Base-by-base conservation (phyloP, 23 tunicate genomes). In the Trididemnum nubilum region DNA sequence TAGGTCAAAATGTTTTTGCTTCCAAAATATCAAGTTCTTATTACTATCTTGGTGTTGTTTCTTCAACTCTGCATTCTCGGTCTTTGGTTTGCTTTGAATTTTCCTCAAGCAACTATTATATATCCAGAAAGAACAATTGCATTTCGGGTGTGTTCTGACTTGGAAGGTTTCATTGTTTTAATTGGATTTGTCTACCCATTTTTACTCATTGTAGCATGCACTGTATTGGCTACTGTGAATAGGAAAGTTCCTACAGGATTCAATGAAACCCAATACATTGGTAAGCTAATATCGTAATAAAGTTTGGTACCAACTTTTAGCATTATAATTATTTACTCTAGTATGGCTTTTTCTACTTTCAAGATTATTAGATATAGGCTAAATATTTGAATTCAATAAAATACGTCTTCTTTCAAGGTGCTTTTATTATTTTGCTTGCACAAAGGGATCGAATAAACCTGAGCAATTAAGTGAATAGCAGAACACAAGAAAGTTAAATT, bases 1-100 rank as follows among this genome's bases (percentile, higher is more conserved):
- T 72, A 90, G 96, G 89, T 85, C 19, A 79, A 80, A 60, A 73
- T 30, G 71, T 90, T 90, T 69, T 40, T 85, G 32, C 51, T 49
- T 9, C 96, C 96, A 21, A 64, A 64, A 31, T 77, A 51, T 65
- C 96, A 90, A 80, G 72, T 90, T 65, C 64, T 85, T 3, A 79
- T 77, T 2, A 52, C 85, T 0, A 57, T 75, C 33, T 54, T 70
- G 0, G 44, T 90, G 37, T 61, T 65, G 0, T 75, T 90, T 7
- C 78, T 90, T 0, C 96, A 90, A 90, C 79, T 72, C 3, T 38
- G 79, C 27, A 83, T 79, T 27, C n/a, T 90, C 22, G 80, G 39
- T 64, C 44, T 74, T 2, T 90, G 96, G 96, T 90, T 90, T 61
- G 78, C 35, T 1, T 44, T 90, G 30, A 38, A 80, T 27, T 33